Percentiles rank a stretch among this genome's conserved stretches.
phyloP scores from a whole-genome alignment of 2,888 invertebrate genomes.

The Oscheius onirici region DNA sequence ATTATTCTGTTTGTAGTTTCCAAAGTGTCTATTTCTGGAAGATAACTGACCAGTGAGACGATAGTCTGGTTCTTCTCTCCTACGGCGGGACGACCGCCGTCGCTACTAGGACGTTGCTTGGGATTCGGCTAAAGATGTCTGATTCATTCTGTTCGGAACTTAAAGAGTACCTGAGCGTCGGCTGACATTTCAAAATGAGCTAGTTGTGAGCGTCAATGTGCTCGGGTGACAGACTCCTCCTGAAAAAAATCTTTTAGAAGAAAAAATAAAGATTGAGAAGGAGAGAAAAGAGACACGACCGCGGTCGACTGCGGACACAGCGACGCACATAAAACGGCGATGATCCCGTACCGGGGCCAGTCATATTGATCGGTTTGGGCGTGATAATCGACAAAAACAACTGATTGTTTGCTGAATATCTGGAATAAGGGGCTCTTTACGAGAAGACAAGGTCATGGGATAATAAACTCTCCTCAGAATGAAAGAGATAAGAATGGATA shows the following conservation, averaged over 20 bases:
- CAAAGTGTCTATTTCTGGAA: background rate
- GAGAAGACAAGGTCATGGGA: no score
- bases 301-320: conserved; percentile 1
- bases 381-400: background rate
- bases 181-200: conserved; percentile 43
- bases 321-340: conserved; percentile 27
- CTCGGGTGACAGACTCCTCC: conserved; percentile 60
- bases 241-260: conserved; percentile 15
- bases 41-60: conserved; percentile 43
- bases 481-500: no score
- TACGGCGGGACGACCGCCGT: conserved; percentile 35
- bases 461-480: no score
- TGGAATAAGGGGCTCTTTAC: no score
- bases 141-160: no score
- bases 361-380: conserved; percentile 10
- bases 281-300: conserved; percentile 8
- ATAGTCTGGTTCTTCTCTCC: conserved; percentile 34
- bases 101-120: conserved; percentile 54
- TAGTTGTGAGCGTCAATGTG: conserved; percentile 27
- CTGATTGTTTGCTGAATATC: no score
- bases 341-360: conserved; percentile 23
- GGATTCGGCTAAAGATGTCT: conserved; percentile 38
- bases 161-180: conserved; percentile 40
- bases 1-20: background rate
- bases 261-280: background rate